Percentiles rank a stretch among this genome's conserved stretches.
phyloP scores from a whole-genome alignment of 2,888 invertebrate species.

The Trichogramma dendrolimi region DNA sequence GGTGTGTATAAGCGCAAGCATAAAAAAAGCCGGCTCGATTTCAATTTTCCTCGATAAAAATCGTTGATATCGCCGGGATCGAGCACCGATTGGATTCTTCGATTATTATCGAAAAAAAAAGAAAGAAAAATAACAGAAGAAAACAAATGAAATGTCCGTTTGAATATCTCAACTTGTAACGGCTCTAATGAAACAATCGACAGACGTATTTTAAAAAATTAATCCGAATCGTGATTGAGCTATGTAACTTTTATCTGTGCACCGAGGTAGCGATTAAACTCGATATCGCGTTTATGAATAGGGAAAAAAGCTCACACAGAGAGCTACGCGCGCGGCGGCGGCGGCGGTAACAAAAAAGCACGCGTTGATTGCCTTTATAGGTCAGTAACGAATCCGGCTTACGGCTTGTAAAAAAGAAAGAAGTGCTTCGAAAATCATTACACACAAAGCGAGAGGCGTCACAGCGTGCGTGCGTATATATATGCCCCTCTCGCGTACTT shows the following conservation, averaged over 20 bases:
- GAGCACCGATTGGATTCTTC: too few species aligned
- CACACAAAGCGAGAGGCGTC: constrained; percentile 23
- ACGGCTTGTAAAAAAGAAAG: constrained; percentile 20
- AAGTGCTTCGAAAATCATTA: constrained; percentile 51
- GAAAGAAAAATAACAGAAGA: not conserved
- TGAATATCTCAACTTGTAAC: not conserved
- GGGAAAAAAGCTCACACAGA: not conserved
- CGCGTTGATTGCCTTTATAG: constrained; percentile 34
- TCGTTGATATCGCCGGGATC: too few species aligned
- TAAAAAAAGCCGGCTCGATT: not conserved
- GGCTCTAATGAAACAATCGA: constrained; percentile 1
- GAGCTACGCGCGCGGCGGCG: constrained; percentile 1
- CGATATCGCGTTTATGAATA: too few species aligned
- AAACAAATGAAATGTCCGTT: not conserved
- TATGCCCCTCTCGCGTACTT: constrained; percentile 6
- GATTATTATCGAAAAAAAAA: not conserved
- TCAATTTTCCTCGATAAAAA: not conserved
- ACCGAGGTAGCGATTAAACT: too few species aligned
- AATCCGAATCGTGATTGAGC: too few species aligned
- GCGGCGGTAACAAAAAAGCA: too few species aligned
- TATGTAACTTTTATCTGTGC: too few species aligned
- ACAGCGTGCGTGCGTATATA: not conserved
- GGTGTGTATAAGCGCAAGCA: constrained; percentile 55
- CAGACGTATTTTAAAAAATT: not conserved
- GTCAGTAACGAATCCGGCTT: constrained; percentile 44